Evolutionary conservation across 2,113 vertebrate genomes (phyloP), one percentile per base, ranked within the genome.

Genomic region (Cromileptes altivelis): DNA sequence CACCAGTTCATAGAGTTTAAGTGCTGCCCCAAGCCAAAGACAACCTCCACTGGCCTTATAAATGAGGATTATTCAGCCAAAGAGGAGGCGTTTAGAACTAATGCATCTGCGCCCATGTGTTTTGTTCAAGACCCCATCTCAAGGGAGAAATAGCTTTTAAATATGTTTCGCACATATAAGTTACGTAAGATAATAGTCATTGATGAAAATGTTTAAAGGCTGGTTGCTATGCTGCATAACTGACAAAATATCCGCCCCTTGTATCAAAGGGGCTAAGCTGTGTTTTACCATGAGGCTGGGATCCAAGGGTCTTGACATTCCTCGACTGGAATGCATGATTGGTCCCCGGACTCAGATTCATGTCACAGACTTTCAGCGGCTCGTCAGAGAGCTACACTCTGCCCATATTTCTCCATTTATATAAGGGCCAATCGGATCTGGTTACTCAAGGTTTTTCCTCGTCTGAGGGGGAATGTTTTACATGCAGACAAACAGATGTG

Each of bases 1-100:
- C 81, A 72, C 67, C 78, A 90, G 83, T 91, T 91, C 92, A 82
- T 84, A 80, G 91, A 87, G 90, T 92, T 94, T 92, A 93, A 93
- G 70, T 90, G 88, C 80, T 25, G 86, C 91, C 90, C 81, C 72
- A 53, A 88, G 91, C 87, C 67, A 73, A 40, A 78, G 81, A 80
- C 87, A 65, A 82, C 73, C 83, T 93, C 88, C 60, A 79, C 21
- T 86, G 70, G 87, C 84, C 82, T 79, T 73, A 92, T 85, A 91
- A 90, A 91, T 80, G 80, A 89, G 27, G 76, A 70, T 72, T 45
- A 84, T 87, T 92, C 77, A 90, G 78, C 67, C 88, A 85, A 75
- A 69, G 52, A 90, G 50, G 76, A 81, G 30, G 60, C 47, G 57
- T 83, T 86, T 86, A 76, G 64, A 62, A 55, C 71, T 69, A 83